phyloP scores from a whole-genome alignment of 2,113 vertebrate species.

The Nestor notabilis region DNA sequence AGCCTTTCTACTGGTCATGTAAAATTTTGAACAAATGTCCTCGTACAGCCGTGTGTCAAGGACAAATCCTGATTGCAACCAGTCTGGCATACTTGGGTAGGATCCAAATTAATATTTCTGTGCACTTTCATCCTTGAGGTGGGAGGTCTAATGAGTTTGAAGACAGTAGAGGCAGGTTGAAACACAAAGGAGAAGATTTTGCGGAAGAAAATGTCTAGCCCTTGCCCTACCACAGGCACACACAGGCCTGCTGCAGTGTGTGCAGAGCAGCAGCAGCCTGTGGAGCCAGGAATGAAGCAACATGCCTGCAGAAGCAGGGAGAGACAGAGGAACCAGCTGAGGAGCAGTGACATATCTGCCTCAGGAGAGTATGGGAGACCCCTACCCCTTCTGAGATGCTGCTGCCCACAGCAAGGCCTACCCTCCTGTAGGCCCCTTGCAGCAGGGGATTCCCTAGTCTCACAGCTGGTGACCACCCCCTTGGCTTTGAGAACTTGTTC shows the following conservation, averaged over 20 bases:
- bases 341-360: fast-evolving
- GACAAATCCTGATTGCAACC: not conserved
- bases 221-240: not conserved
- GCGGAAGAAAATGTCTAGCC: not conserved
- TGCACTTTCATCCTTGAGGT: not conserved
- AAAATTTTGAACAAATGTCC: not conserved
- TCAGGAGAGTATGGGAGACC: not conserved
- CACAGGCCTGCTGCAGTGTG: fast-evolving
- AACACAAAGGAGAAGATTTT: not conserved
- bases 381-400: fast-evolving
- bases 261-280: not conserved
- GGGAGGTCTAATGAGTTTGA: not conserved
- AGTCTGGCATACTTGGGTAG: not conserved
- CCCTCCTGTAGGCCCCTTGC: fast-evolving
- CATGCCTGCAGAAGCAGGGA: fast-evolving
- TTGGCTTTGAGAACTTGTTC: not conserved
- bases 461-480: fast-evolving
- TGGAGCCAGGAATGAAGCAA: not conserved
- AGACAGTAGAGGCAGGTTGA: not conserved
- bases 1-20: not conserved
- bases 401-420: fast-evolving
- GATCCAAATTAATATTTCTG: not conserved
- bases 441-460: not conserved
- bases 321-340: fast-evolving
- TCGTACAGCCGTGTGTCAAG: not conserved